Evolutionary conservation across 2,888 invertebrate species (phyloP).

Genomic region (Phragmatobia fuliginosa): DNA sequence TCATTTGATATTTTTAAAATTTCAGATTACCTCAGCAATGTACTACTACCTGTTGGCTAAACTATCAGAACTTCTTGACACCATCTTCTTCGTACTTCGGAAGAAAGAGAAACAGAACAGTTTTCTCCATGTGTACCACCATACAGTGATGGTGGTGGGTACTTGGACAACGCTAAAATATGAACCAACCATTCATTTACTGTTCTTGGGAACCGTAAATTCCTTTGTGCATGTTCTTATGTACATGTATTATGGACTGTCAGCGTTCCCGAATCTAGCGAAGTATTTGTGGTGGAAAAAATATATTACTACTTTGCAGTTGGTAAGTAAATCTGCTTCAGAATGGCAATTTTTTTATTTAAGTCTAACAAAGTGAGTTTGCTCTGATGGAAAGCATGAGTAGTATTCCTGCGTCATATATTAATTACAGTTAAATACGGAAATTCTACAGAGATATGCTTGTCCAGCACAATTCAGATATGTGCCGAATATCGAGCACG

Average conservation of each 20-base stretch:
- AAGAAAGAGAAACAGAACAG: constrained; percentile 91
- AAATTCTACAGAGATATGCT: no score
- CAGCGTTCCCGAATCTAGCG: constrained; percentile 88
- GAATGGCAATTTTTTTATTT: no score
- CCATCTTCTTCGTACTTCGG: constrained; percentile 93
- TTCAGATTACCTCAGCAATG: constrained; percentile 48
- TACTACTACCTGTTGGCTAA: constrained; percentile 88
- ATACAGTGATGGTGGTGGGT: constrained; percentile 84
- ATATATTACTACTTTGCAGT: constrained; percentile 90
- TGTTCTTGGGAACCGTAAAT: constrained; percentile 35
- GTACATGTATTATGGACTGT: constrained; percentile 91
- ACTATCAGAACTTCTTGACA: constrained; percentile 89
- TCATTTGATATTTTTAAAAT: constrained; percentile 11
- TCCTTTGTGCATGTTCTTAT: constrained; percentile 89
- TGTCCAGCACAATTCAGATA: no score
- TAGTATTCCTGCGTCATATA: no score
- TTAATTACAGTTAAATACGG: no score
- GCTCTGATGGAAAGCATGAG: no score
- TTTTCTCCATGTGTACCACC: constrained; percentile 94
- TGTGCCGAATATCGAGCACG: no score
- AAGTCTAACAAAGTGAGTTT: no score
- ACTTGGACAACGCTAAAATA: constrained; percentile 86
- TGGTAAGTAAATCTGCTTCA: constrained; percentile 78
- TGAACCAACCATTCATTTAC: constrained; percentile 32
- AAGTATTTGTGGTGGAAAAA: constrained; percentile 93